Base-by-base conservation (phyloP, 2,888 invertebrate species). In the Amphiduros pacificus region DNA sequence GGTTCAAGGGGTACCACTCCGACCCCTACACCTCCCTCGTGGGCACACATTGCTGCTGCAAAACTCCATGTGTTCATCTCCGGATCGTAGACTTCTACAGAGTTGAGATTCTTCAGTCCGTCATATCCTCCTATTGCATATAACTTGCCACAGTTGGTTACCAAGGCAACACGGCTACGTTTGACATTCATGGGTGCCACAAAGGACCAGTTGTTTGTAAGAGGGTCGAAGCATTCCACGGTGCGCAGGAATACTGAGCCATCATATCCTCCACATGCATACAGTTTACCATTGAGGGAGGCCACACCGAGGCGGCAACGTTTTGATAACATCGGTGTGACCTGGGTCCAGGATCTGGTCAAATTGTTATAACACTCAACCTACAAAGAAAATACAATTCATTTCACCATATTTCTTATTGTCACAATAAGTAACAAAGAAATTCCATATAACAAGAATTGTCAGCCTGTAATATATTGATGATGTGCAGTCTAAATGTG, bases 1-100 rank as follows among this genome's bases (percentile, higher is more conserved):
- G 58, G 58, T 55, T 61, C 61, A n/a, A 60, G 62, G 5, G 89
- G 89, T 70, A 93, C 88, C 4, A 93, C 92, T 0, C 92, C 93
- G 27, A 92, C 90, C n/a, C 92, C 92, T 0, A 93, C 93, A 0
- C 93, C 93, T 1, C 93, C 93, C 78, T 93, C 93, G 78, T 93
- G 93, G 1, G 90, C 91, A 71, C 89, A 88, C 92, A 93, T 92
- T 0, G 89, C 85, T 1, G 89, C 87, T 20, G 88, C 89, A 27
- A 68, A 66, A 1, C 51, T 68, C 86, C 70, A 70, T 40, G 27
- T 41, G 48, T 71, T 60, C 31, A 28, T 48, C 27, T 76, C 74
- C 0, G 92, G 91, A 80, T 92, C 90, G 75, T 92, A 93, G 11
- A 91, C 88, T 82, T 93, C 93, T n/a, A 93, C 91, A 0, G 91